These are phyloP conservation scores for Drosophila parvula DNA, from an alignment of 1,140 invertebrate species.

Conservation along the genomic window DNA sequence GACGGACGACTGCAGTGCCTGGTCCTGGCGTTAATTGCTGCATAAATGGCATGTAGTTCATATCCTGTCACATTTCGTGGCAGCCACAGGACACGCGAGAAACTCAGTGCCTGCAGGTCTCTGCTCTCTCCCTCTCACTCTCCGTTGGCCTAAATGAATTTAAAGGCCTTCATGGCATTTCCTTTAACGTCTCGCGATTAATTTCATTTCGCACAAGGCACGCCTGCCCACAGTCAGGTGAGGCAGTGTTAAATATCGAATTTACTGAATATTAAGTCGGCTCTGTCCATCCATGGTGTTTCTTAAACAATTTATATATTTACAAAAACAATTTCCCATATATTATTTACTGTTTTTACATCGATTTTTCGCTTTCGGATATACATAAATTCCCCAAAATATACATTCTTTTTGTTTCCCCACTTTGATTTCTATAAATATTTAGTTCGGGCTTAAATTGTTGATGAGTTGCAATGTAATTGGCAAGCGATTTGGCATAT, in stretches of 20 bases:
- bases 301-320: background rate
- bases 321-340: background rate
- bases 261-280: conserved; percentile 2
- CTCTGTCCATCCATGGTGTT: background rate
- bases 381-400: conserved; percentile 7
- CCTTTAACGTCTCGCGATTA: conserved; percentile 69
- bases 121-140: conserved; percentile 12
- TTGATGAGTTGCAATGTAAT: conserved; percentile 63
- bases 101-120: conserved; percentile 10
- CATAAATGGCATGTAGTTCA: conserved; percentile 79
- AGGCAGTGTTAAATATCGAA: conserved; percentile 12
- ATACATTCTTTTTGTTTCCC: conserved; percentile 8
- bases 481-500: conserved; percentile 65
- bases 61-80: conserved; percentile 74
- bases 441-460: conserved; percentile 35
- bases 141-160: conserved; percentile 64
- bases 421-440: conserved; percentile 21
- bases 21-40: conserved; percentile 74
- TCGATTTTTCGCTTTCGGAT: background rate
- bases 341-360: background rate
- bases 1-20: conserved; percentile 33
- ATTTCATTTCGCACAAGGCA: conserved; percentile 66
- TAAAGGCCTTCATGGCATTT: conserved; percentile 65
- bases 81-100: conserved; percentile 50
- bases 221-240: conserved; percentile 5